A percentile compares a stretch with the other conserved stretches of the same genome.
These are phyloP conservation scores for Camelus dromedarius DNA, from an alignment of 2,113 vertebrate species.

Conservation along the genomic window DNA sequence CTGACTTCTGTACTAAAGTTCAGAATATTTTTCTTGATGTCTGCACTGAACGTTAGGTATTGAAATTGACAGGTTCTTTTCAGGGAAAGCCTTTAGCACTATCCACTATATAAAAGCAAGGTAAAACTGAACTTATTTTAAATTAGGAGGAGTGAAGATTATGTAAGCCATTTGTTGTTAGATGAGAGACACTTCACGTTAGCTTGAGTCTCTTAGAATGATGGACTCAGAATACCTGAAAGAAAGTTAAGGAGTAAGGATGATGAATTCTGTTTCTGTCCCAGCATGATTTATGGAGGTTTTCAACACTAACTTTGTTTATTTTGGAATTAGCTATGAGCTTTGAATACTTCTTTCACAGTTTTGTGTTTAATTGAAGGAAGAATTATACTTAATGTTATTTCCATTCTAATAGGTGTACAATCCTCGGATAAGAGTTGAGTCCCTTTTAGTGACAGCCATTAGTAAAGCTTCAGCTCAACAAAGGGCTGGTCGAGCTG, in stretches of 20 bases:
- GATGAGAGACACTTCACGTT: neutral
- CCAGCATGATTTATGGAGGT: neutral
- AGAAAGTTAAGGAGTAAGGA: neutral
- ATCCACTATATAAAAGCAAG: neutral
- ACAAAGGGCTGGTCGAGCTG: conserved; percentile 98
- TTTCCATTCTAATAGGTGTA: conserved; percentile 92
- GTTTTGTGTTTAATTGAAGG: conserved; percentile 26
- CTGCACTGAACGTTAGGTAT: neutral
- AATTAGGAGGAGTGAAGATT: neutral
- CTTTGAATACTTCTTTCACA: neutral
- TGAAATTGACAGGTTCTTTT: neutral
- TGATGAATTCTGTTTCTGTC: neutral
- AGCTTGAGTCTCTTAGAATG: conserved; percentile 6
- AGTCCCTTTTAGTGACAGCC: conserved; percentile 97
- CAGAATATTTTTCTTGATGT: conserved; percentile 29
- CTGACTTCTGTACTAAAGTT: neutral
- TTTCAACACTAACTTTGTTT: neutral
- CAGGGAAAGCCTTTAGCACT: neutral
- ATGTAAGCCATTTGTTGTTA: neutral
- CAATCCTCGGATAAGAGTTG: conserved; percentile 98
- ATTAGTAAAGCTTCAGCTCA: conserved; percentile 99
- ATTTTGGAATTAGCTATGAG: neutral
- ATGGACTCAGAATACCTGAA: neutral
- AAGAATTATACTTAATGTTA: conserved; percentile 18
- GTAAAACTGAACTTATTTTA: conserved; percentile 16